These are phyloP conservation scores for Drosophila nannoptera DNA, from an alignment of 1,140 invertebrate genomes.

Conservation along the genomic window DNA sequence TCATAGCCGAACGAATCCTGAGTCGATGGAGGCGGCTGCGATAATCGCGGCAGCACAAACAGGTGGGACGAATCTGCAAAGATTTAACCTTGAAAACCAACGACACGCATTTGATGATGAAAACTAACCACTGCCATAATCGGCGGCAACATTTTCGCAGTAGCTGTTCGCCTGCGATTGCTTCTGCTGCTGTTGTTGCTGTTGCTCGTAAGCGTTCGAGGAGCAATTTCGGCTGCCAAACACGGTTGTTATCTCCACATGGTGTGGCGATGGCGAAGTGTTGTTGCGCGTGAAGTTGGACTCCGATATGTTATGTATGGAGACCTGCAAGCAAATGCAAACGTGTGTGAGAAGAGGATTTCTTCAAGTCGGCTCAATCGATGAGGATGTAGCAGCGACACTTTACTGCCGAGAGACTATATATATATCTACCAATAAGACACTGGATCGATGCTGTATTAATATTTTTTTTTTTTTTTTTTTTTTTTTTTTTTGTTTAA, in stretches of 20 bases:
- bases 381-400: too few species aligned
- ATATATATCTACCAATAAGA: not conserved
- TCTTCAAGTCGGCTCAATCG: not conserved
- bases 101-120: not conserved
- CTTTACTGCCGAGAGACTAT: too few species aligned
- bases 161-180: conserved; percentile 46
- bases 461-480: not conserved
- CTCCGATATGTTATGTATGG: conserved; percentile 81
- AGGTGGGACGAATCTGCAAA: conserved; percentile 54
- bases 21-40: conserved; percentile 49
- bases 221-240: conserved; percentile 60
- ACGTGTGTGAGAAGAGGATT: not conserved
- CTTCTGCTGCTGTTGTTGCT: conserved; percentile 44
- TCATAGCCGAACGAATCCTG: conserved; percentile 67
- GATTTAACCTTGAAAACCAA: not conserved
- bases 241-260: conserved; percentile 78
- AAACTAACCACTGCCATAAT: conserved; percentile 64
- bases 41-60: conserved; percentile 61
- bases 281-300: conserved; percentile 80
- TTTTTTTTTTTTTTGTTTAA: not conserved
- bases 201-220: conserved; percentile 53
- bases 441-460: too few species aligned
- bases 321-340: conserved; percentile 68
- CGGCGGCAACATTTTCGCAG: conserved; percentile 58
- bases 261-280: conserved; percentile 78